phyloP scores from a whole-genome alignment of 2,113 vertebrate species.

The Pangasianodon hypophthalmus region DNA sequence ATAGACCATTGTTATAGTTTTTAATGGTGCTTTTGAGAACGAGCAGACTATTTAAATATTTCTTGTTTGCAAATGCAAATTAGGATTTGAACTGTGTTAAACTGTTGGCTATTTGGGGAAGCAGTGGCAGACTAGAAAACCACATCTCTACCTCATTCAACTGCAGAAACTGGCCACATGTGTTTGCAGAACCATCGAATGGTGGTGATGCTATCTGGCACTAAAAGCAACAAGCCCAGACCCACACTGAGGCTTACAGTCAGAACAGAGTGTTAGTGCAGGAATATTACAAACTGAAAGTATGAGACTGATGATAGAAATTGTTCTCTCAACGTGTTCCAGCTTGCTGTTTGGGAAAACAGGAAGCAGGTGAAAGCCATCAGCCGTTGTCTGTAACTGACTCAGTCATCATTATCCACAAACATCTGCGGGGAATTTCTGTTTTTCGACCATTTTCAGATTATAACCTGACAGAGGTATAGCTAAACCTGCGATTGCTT shows the following conservation, averaged over 20 bases:
- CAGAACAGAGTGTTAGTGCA: background rate
- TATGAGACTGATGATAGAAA: background rate
- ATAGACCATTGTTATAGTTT: background rate
- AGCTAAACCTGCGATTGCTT: background rate
- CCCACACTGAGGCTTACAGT: background rate
- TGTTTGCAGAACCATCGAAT: background rate
- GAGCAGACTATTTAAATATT: background rate
- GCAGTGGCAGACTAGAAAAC: background rate
- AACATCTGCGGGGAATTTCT: background rate
- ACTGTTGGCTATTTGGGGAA: background rate
- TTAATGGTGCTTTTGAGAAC: background rate
- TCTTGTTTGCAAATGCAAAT: background rate
- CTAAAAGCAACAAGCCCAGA: background rate
- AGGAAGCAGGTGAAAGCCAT: background rate
- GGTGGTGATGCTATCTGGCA: background rate
- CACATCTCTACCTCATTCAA: background rate
- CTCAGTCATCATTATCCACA: background rate
- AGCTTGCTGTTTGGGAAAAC: background rate
- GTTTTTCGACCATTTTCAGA: background rate
- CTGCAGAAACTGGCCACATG: background rate
- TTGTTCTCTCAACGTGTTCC: background rate
- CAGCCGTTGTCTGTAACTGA: background rate
- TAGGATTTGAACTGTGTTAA: background rate
- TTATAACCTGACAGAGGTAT: background rate
- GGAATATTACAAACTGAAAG: background rate